Base-by-base conservation (phyloP, 2,113 vertebrate species). In the Halichoeres trimaculatus region DNA sequence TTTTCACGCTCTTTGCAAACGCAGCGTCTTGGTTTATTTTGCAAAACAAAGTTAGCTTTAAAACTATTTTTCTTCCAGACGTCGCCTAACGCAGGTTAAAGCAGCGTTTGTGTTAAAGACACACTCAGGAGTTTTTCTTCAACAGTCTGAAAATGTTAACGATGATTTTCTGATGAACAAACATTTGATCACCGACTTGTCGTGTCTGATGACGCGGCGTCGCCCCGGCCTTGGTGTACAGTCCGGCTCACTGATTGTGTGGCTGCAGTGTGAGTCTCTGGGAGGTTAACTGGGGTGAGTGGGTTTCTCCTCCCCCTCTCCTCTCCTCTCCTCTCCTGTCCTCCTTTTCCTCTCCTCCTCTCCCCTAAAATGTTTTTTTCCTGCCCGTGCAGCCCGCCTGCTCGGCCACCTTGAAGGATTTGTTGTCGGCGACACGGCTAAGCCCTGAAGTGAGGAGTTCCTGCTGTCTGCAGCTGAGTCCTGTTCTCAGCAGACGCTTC, bases 331-430 rank as follows among this genome's bases (percentile, higher is more conserved):
- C 41, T 72, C 45, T 53, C 65, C 64, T 71, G 40, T 41, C 45
- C 17, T 67, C 30, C 52, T 64, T 30, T 51, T 53, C 65, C 64
- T 71, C 45, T 41, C 45, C 13, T 67, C 30, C 52, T 64, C 36
- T 20, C 54, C 67, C 81, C 48, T 78, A 62, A 22, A 63, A 38
- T 43, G 0, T 40, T 20, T 76, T 58, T 80, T 77, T 20, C 51
- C 20, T 30, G 62, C 56, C n/a, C 47, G 24, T 75, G 68, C 58
- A 34, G 78, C 73, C 81, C 62, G 75, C 88, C 86, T 0, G 82
- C 83, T 70, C 73, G 52, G 83, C 88, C 84, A 89, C 88, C 85
- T 93, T 90, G 75, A 87, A 81, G 86, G 89, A 85, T 91, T 91
- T 89, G 72, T 84, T 81, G 81, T 78, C 75, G 13, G 69, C 80